Evolutionary conservation across 2,797 vertebrate genomes (phyloP).

Genomic region (Yasuhikotakia modesta): DNA sequence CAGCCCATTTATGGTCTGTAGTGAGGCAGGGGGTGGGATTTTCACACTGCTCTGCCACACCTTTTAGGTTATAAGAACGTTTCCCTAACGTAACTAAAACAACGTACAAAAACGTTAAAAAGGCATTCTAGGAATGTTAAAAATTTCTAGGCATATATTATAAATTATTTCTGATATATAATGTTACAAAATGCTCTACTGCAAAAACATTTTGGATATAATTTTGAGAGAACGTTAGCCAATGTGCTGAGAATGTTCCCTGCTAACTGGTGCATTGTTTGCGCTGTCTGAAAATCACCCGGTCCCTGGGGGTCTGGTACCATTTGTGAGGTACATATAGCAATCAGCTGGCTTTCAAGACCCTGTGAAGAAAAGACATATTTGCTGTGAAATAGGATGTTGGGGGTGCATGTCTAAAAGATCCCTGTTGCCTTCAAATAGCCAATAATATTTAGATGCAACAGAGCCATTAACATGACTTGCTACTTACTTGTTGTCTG

Average conservation of each 20-base stretch:
- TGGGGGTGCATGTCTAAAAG: not conserved
- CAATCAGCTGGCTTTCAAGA: slow-evolving; percentile 53
- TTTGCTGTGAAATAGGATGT: not conserved
- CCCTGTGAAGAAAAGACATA: not conserved
- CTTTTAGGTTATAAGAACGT: no score
- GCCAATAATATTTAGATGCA: not conserved
- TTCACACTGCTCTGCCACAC: not conserved
- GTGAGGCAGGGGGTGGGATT: slow-evolving; percentile 61
- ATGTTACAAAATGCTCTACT: no score
- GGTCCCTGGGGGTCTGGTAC: slow-evolving; percentile 49
- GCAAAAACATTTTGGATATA: no score
- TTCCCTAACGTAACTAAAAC: no score
- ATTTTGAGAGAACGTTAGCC: no score
- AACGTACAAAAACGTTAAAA: no score
- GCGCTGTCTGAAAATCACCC: slow-evolving; percentile 59
- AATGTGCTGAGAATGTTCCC: no score
- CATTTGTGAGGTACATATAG: slow-evolving; percentile 52
- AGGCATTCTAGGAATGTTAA: no score
- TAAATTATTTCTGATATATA: no score
- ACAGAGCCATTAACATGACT: not conserved
- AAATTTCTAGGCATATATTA: no score
- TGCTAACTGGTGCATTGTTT: slow-evolving; percentile 34
- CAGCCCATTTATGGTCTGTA: slow-evolving; percentile 55
- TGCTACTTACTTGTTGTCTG: not conserved
- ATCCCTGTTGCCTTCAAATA: not conserved